Conservation (phyloP, 2,888 invertebrate genomes). For the Erebia palarica region DNA sequence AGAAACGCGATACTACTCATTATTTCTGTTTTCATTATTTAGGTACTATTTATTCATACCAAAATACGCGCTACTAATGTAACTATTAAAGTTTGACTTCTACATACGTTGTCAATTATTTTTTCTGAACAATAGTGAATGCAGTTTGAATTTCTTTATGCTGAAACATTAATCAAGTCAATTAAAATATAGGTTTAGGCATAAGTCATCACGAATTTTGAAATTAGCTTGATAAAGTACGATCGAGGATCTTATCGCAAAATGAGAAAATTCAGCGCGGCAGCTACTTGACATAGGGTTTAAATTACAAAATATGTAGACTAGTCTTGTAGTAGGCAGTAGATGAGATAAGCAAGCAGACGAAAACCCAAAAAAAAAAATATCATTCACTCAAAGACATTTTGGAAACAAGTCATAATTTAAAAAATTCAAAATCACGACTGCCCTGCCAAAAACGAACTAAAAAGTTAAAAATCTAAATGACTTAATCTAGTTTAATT, state of each 20-base stretch:
- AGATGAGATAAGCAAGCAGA: not conserved
- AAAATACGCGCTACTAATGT: not conserved
- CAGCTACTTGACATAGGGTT: conserved; percentile 12
- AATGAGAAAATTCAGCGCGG: not conserved
- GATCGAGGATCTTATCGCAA: conserved; percentile 4
- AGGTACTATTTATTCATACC: not conserved
- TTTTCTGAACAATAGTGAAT: not conserved
- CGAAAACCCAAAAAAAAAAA: no score
- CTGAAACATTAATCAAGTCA: not conserved
- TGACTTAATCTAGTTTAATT: no score
- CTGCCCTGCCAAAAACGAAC: no score
- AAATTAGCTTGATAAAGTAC: not conserved
- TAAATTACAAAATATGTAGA: conserved; percentile 4
- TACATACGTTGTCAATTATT: not conserved
- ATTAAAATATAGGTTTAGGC: not conserved
- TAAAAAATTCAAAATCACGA: no score
- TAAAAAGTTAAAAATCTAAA: no score
- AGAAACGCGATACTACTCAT: no score
- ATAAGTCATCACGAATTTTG: not conserved
- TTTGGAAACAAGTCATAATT: no score
- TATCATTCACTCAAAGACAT: no score
- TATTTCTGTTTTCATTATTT: not conserved
- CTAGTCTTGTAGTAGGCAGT: not conserved
- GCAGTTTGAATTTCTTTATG: not conserved
- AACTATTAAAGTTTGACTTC: not conserved